Evolutionary conservation across 2,888 invertebrate genomes (phyloP).

Genomic region (Lycocerus yunnanus): DNA sequence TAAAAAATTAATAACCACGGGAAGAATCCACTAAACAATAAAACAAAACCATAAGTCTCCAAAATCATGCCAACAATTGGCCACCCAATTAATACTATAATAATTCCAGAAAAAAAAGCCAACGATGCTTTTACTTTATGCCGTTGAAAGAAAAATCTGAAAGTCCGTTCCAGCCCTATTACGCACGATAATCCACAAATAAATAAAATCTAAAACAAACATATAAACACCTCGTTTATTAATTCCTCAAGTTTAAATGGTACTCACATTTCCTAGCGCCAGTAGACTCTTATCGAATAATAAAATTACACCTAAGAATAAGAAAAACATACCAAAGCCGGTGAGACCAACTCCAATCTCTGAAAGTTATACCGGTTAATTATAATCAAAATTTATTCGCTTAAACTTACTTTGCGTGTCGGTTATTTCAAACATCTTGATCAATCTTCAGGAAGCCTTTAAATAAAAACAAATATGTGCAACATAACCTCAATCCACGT

Average conservation of each 20-base stretch:
- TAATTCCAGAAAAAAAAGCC: slow-evolving; percentile 91
- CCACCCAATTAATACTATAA: slow-evolving; percentile 92
- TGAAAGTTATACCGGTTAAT: slow-evolving; percentile 57
- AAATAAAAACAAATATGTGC: not conserved
- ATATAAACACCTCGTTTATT: not conserved
- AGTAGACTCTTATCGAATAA: slow-evolving; percentile 96
- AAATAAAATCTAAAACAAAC: slow-evolving; percentile 84
- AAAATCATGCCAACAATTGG: slow-evolving; percentile 95
- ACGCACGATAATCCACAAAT: slow-evolving; percentile 93
- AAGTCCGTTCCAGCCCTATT: slow-evolving; percentile 92
- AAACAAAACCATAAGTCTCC: slow-evolving; percentile 94
- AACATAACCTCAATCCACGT: slow-evolving; percentile 5
- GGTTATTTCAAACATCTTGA: slow-evolving; percentile 78
- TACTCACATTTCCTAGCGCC: slow-evolving; percentile 96
- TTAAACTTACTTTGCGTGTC: slow-evolving; percentile 79
- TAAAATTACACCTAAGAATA: slow-evolving; percentile 90
- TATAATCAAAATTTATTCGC: slow-evolving; percentile 1
- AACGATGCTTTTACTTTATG: slow-evolving; percentile 91
- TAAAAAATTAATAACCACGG: slow-evolving; percentile 96
- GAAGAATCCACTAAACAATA: slow-evolving; percentile 92
- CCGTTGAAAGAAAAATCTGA: slow-evolving; percentile 96
- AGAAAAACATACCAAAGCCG: slow-evolving; percentile 93
- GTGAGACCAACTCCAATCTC: slow-evolving; percentile 97
- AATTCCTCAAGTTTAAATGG: not conserved
- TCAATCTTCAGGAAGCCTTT: not conserved